Percentiles rank a stretch among this genome's conserved stretches.
Conservation (phyloP, 2,797 vertebrate species). For the Etheostoma perlongum region DNA sequence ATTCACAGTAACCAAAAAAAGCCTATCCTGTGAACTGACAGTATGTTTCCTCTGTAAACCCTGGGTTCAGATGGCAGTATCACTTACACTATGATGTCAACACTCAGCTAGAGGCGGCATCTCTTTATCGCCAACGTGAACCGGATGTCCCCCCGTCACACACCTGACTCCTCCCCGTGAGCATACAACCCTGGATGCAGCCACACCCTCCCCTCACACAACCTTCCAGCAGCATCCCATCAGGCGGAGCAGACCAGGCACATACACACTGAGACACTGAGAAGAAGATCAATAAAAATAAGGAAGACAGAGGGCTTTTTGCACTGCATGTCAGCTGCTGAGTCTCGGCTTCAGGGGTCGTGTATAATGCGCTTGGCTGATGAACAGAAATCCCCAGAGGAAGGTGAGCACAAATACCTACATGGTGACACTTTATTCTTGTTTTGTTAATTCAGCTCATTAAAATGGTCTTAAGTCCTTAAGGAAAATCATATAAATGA, state of each 20-base stretch:
- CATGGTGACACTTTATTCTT: neutral
- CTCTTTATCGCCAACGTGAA: conserved; percentile 27
- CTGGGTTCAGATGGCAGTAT: conserved; percentile 40
- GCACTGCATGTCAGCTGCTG: conserved; percentile 18
- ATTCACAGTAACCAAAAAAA: conserved; percentile 15
- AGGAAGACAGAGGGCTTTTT: neutral
- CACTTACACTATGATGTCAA: conserved; percentile 50
- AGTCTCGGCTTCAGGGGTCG: neutral
- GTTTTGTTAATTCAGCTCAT: too few relatives aligned
- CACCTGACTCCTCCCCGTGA: conserved; percentile 64
- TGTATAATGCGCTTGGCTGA: conserved; percentile 52
- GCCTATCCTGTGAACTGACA: conserved; percentile 20
- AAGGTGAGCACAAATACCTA: conserved; percentile 50
- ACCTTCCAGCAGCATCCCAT: conserved; percentile 48
- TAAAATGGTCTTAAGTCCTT: neutral
- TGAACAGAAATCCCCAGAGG: conserved; percentile 54
- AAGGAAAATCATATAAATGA: neutral
- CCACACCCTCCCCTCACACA: conserved; percentile 58
- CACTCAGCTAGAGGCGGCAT: conserved; percentile 37
- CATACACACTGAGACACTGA: conserved; percentile 9
- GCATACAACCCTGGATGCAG: conserved; percentile 40
- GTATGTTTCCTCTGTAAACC: conserved; percentile 15
- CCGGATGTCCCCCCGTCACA: conserved; percentile 9
- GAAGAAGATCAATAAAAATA: conserved; percentile 29
- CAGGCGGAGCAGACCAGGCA: conserved; percentile 18